A percentile compares a stretch with the other conserved stretches of the same genome.
phyloP scores from a whole-genome alignment of 2,888 invertebrate species.

The Auanema freiburgensis region DNA sequence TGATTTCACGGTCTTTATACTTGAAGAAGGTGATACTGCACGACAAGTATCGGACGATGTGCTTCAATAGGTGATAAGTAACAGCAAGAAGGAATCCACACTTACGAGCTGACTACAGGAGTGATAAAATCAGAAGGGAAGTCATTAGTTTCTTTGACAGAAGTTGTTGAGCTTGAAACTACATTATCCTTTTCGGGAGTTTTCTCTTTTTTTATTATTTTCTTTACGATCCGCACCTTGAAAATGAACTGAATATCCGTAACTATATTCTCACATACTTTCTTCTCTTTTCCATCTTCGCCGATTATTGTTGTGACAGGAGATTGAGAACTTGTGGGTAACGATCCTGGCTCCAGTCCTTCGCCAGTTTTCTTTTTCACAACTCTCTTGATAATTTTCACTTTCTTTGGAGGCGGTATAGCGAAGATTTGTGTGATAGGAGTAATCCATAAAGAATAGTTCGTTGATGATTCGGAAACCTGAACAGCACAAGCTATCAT shows the following conservation, averaged over 20 bases:
- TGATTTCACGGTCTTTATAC: no score
- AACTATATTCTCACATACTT: neutral
- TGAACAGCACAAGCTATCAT: conserved; percentile 3
- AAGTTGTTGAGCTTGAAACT: no score
- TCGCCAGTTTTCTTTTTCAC: conserved; percentile 41
- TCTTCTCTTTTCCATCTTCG: conserved; percentile 17
- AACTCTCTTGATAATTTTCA: conserved; percentile 45
- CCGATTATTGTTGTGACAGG: neutral
- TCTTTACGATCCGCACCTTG: conserved; percentile 30
- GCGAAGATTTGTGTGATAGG: conserved; percentile 47
- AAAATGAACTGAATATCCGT: neutral
- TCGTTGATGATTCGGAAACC: conserved; percentile 30
- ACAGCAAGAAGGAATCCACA: no score
- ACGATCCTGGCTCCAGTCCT: conserved; percentile 17
- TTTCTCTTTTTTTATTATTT: conserved; percentile 6
- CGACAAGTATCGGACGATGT: no score
- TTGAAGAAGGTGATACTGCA: no score
- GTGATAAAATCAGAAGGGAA: no score
- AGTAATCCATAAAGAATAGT: conserved; percentile 47
- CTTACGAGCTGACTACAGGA: no score
- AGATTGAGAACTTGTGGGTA: neutral
- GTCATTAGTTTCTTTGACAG: no score
- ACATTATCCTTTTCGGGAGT: no score
- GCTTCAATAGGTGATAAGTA: no score
- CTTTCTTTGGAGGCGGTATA: conserved; percentile 45